Base-by-base conservation (phyloP, 2,113 vertebrate genomes). In the Peromyscus polionotus region DNA sequence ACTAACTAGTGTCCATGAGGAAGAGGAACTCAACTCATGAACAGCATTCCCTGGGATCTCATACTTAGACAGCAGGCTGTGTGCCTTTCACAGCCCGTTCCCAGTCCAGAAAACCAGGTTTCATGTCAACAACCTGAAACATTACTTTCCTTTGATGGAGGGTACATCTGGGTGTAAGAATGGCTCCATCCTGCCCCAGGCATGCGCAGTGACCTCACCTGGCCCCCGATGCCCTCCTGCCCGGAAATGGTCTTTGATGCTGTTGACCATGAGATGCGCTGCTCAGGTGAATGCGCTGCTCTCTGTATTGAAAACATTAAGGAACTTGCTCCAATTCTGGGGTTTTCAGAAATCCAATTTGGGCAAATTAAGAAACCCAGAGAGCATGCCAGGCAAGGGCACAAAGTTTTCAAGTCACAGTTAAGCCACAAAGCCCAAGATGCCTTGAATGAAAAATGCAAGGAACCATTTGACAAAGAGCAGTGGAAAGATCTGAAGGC, bases 271-370 rank as follows among this genome's bases (percentile, higher is more conserved):
- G 1, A 95, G 76, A 75, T 4, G 13, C 42, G 9, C 80, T 89
- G 28, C 72, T 94, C 93, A 54, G 90, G 73, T 75, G 88, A 93
- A 84, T 87, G 81, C 95, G 93, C 76, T 45, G 77, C 85, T 92
- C 81, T 91, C 91, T 90, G 51, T 77, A 85, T 90, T 96, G 92
- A 97, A 97, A 97, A 97, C 96, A 93, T 97, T 93, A 95, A 97
- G 96, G 79, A 96, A 96, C 86, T 90, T 92, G 48, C 68, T 86
- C 88, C 63, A 95, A 61, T 85, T 93, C 94, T 94, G 92, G 88
- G 96, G 96, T 97, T 94, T 96, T 96, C 91, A 95, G 84, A 98
- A 97, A 97, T 96, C 87, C 93, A 96, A 93, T 96, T 93, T 95
- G 85, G 93, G n/a, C 67, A 87, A 97, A 98, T 98, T 95, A 96